Conservation (phyloP, 2,888 invertebrate species). For the Hyalella azteca region DNA sequence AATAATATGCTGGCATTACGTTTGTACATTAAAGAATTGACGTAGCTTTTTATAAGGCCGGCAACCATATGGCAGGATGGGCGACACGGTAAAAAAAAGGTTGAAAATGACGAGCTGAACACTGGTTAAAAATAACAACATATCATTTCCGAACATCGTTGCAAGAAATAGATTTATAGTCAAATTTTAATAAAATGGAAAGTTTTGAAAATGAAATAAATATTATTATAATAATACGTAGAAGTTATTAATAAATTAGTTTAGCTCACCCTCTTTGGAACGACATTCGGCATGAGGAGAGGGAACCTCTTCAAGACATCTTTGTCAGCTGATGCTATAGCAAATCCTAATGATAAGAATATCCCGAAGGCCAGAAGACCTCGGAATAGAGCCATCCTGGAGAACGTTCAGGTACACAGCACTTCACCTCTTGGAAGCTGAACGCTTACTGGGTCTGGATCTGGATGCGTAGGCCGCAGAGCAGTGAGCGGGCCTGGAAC, state of each 20-base stretch:
- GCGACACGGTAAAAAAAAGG: not conserved
- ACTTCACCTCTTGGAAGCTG: too few species aligned
- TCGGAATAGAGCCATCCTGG: not conserved
- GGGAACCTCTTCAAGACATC: slow-evolving; percentile 56
- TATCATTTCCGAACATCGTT: too few species aligned
- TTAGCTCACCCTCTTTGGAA: slow-evolving; percentile 60
- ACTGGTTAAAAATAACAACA: not conserved
- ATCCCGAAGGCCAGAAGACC: not conserved
- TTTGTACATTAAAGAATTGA: too few species aligned
- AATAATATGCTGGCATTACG: too few species aligned
- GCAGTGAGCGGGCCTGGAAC: too few species aligned
- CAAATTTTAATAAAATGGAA: not conserved
- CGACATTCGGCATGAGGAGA: slow-evolving; percentile 61
- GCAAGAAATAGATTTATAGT: too few species aligned
- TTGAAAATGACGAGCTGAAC: not conserved
- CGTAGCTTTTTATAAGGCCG: too few species aligned
- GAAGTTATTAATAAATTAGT: not conserved
- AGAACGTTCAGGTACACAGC: too few species aligned
- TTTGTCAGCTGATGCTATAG: slow-evolving; percentile 63
- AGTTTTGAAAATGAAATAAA: not conserved
- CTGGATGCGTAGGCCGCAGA: too few species aligned
- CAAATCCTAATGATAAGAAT: slow-evolving; percentile 62
- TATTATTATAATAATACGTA: not conserved
- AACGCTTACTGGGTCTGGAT: too few species aligned
- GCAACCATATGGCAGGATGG: not conserved